Conservation (phyloP, 2,888 invertebrate genomes). For the Palloptera scutellata region DNA sequence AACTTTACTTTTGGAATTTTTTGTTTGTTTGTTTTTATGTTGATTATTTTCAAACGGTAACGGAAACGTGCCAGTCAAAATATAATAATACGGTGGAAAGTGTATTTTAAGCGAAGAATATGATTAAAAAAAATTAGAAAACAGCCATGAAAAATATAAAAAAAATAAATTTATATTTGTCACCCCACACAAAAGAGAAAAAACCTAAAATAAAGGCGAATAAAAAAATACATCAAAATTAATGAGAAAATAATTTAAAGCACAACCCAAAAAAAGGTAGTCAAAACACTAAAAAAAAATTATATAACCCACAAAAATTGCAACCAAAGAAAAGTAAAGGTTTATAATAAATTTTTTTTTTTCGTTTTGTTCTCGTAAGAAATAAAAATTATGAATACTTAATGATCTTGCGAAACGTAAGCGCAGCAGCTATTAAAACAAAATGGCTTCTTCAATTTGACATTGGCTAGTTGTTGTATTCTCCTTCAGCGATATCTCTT, state of each 20-base stretch:
- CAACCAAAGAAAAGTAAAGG: neutral
- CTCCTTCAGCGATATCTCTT: too few relatives aligned
- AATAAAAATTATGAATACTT: slow-evolving; percentile 22
- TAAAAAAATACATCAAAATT: slow-evolving; percentile 14
- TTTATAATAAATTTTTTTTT: neutral
- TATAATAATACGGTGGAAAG: too few relatives aligned
- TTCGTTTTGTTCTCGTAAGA: neutral
- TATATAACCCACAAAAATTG: neutral
- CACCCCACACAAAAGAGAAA: neutral
- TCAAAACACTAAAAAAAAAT: slow-evolving; percentile 14
- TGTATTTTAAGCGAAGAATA: too few relatives aligned
- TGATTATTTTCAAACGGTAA: too few relatives aligned
- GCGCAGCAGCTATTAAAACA: neutral
- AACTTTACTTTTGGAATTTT: too few relatives aligned
- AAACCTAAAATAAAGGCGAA: slow-evolving; percentile 1
- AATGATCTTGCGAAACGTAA: neutral
- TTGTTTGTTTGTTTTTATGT: too few relatives aligned
- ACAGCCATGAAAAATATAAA: slow-evolving; percentile 12
- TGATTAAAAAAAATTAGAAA: neutral
- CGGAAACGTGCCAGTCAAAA: too few relatives aligned
- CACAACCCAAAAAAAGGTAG: slow-evolving; percentile 1
- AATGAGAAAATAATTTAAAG: slow-evolving; percentile 28
- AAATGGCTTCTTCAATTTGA: neutral
- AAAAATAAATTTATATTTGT: slow-evolving; percentile 5
- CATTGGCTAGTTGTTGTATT: too few relatives aligned